Base-by-base conservation (phyloP, 2,113 vertebrate genomes). In the Rhombomys opimus region DNA sequence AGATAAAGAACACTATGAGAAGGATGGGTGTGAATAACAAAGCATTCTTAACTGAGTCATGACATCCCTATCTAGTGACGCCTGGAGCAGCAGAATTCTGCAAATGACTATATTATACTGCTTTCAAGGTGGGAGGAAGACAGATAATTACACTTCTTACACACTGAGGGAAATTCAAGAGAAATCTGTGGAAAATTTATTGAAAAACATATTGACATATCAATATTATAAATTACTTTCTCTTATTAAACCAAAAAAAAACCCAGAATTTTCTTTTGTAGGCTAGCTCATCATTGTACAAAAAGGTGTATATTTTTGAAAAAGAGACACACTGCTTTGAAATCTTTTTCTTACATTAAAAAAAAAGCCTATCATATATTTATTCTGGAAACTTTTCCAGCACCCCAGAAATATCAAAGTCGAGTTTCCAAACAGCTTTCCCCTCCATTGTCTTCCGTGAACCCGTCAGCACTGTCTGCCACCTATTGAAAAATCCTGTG, bases 31-130 rank as follows among this genome's bases (percentile, higher is more conserved):
- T 98, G 98, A 98, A 98, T 98, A 99, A 98, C 98, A 98, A 98
- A 98, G 98, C 98, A 99, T 98, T 99, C 98, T 99, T 99, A 98
- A 98, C 98, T 98, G 98, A 99, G 98, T 99, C 98, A 98, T 99
- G 98, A 98, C 98, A 99, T 98, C 98, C 98, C 98, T 98, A 98
- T 99, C 98, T 98, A 97, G 97, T 96, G 98, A 98, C 91, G 94
- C 98, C 98, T 98, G 98, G 97, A 99, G 98, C 97, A 93, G 98
- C 97, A 98, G 98, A 98, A 97, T 97, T 98, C 97, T 96, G 97
- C 98, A 98, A 98, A 98, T 98, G 98, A 98, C 97, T 98, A 98
- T 98, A 98, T 98, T 98, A 97, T 98, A 97, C 98, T 98, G 98
- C 97, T 98, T 98, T 98, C 98, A 98, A 98, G 98, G 98, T 98